Evolutionary conservation across 2,888 invertebrate genomes (phyloP).

Genomic region (Leptura quadrifasciata): DNA sequence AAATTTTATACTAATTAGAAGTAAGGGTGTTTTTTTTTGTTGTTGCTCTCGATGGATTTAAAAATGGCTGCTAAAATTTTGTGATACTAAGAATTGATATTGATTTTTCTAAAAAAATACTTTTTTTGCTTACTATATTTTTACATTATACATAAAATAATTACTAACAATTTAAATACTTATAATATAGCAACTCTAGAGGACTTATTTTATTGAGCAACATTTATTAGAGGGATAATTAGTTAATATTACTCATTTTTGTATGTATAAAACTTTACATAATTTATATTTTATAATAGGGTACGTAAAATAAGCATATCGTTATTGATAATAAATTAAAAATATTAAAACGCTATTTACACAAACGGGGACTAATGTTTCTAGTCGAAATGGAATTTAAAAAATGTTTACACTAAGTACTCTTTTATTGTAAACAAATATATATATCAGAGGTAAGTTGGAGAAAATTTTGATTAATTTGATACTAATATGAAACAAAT

Average conservation of each 20-base stretch:
- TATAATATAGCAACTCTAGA: neutral
- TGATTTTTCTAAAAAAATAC: constrained; percentile 45
- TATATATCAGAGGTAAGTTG: neutral
- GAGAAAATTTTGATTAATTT: neutral
- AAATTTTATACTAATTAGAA: constrained; percentile 47
- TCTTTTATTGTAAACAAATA: constrained; percentile 20
- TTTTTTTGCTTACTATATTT: constrained; percentile 10
- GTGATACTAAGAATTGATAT: constrained; percentile 57
- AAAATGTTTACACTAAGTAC: constrained; percentile 17
- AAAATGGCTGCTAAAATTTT: constrained; percentile 53
- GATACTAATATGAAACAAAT: neutral
- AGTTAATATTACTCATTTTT: constrained; percentile 33
- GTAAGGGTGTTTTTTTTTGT: constrained; percentile 38
- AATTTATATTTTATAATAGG: constrained; percentile 36
- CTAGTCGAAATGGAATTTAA: constrained; percentile 53
- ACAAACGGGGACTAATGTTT: constrained; percentile 53
- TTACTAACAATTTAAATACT: constrained; percentile 4
- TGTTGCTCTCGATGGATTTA: constrained; percentile 48
- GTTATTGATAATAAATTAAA: constrained; percentile 57
- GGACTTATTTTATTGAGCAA: constrained; percentile 23
- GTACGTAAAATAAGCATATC: constrained; percentile 61
- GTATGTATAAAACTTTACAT: constrained; percentile 39
- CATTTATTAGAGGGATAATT: neutral
- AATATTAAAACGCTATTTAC: constrained; percentile 50
- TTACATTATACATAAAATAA: constrained; percentile 4